These are phyloP conservation scores for Xenentodon cancila DNA, from an alignment of 2,797 vertebrate genomes.

Conservation along the genomic window DNA sequence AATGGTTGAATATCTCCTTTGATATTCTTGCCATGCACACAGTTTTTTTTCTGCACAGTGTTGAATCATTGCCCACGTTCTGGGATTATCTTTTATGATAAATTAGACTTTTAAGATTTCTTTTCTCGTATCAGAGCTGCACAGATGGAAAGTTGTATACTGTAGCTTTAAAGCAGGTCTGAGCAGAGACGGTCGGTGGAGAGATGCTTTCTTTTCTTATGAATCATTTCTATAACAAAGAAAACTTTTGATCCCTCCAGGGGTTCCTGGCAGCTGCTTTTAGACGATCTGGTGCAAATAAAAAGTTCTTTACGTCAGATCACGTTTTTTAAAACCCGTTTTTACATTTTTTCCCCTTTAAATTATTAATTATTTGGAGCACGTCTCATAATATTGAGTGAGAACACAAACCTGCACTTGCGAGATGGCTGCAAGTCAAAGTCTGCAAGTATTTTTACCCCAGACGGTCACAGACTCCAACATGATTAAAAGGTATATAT, in stretches of 20 bases:
- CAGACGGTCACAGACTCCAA: too few relatives aligned
- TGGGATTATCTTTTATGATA: not conserved
- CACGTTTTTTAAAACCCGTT: not conserved
- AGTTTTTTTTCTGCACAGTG: not conserved
- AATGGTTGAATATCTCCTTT: too few relatives aligned
- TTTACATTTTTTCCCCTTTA: not conserved
- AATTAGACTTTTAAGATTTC: slow-evolving; percentile 15
- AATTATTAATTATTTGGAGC: not conserved
- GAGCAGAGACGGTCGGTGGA: not conserved
- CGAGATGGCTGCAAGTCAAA: not conserved
- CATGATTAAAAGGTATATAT: too few relatives aligned
- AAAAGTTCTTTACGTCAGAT: not conserved
- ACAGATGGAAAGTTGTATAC: slow-evolving; percentile 2
- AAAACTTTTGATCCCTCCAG: not conserved
- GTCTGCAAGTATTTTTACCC: too few relatives aligned
- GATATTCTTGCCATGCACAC: not conserved
- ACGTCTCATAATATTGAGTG: not conserved
- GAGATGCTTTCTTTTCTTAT: not conserved
- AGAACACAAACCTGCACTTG: not conserved
- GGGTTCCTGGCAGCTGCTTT: not conserved
- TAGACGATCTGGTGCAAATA: not conserved
- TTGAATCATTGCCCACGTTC: slow-evolving; percentile 9
- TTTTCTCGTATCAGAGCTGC: slow-evolving; percentile 9
- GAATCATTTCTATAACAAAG: slow-evolving; percentile 6
- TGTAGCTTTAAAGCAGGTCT: not conserved